Evolutionary conservation across 2,113 vertebrate genomes (phyloP).

Genomic region (Mobula hypostoma): DNA sequence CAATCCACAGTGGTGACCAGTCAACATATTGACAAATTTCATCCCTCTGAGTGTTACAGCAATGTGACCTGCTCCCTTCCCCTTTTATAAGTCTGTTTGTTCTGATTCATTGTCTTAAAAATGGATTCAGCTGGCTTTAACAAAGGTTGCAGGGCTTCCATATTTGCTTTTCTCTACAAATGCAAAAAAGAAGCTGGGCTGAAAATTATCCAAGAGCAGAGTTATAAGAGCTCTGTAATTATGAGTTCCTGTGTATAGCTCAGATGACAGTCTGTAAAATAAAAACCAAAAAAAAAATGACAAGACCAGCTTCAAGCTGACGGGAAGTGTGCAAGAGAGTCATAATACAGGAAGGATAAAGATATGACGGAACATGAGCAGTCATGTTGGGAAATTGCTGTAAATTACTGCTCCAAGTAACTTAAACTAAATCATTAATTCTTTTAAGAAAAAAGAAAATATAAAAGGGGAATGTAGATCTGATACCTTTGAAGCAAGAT

Average conservation of each 20-base stretch:
- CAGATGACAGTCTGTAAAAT: neutral
- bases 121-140: neutral
- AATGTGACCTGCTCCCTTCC: no score
- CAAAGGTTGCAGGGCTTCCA: neutral
- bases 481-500: conserved; percentile 19
- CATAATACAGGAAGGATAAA: conserved; percentile 15
- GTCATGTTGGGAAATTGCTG: neutral
- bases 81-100: neutral
- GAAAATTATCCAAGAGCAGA: neutral
- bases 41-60: neutral
- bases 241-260: neutral
- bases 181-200: neutral
- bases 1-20: no score
- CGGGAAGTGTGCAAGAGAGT: neutral
- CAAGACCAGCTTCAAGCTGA: neutral
- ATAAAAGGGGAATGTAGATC: conserved; percentile 13
- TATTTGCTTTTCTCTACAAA: neutral
- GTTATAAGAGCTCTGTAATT: conserved; percentile 5
- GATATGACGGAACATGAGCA: neutral
- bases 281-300: neutral
- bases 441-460: neutral
- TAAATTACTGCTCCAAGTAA: conserved; percentile 21
- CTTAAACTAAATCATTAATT: conserved; percentile 21
- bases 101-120: neutral
- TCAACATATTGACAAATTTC: no score